Conservation (phyloP, 2,888 invertebrate genomes). For the Cistogaster globosa region DNA sequence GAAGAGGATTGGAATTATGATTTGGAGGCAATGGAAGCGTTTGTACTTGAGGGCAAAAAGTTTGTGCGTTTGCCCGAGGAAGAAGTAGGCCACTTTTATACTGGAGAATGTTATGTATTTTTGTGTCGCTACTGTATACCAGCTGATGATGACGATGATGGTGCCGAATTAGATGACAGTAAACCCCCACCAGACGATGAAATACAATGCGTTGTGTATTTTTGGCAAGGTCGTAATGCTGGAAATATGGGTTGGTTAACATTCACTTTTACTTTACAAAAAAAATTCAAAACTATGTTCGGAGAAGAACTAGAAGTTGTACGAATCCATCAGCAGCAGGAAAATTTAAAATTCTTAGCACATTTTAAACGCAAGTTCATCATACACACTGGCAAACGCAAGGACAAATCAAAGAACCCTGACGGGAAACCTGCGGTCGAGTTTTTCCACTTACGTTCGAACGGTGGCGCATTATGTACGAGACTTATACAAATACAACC, state of each 20-base stretch:
- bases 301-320: slow-evolving; percentile 96
- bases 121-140: slow-evolving; percentile 97
- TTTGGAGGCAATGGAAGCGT: slow-evolving; percentile 98
- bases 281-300: slow-evolving; percentile 94
- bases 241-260: slow-evolving; percentile 99
- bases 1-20: slow-evolving; percentile 99
- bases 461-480: slow-evolving; percentile 96
- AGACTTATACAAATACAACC: slow-evolving; percentile 95
- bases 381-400: slow-evolving; percentile 93
- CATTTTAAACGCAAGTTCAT: slow-evolving; percentile 98
- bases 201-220: slow-evolving; percentile 98
- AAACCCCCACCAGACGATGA: slow-evolving; percentile 81
- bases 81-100: slow-evolving; percentile 95
- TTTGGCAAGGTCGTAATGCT: slow-evolving; percentile 99
- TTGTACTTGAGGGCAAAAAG: slow-evolving; percentile 97
- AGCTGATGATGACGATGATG: slow-evolving; percentile 86
- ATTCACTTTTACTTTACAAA: slow-evolving; percentile 97
- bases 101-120: slow-evolving; percentile 98
- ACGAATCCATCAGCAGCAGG: slow-evolving; percentile 98
- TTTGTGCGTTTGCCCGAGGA: slow-evolving; percentile 98
- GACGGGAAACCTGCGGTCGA: slow-evolving; percentile 88
- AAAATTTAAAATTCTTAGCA: slow-evolving; percentile 98
- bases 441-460: slow-evolving; percentile 97
- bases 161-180: slow-evolving; percentile 78
- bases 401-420: slow-evolving; percentile 82